These are phyloP conservation scores for Drosophila saltans DNA, from an alignment of 1,140 invertebrate genomes.

Conservation along the genomic window DNA sequence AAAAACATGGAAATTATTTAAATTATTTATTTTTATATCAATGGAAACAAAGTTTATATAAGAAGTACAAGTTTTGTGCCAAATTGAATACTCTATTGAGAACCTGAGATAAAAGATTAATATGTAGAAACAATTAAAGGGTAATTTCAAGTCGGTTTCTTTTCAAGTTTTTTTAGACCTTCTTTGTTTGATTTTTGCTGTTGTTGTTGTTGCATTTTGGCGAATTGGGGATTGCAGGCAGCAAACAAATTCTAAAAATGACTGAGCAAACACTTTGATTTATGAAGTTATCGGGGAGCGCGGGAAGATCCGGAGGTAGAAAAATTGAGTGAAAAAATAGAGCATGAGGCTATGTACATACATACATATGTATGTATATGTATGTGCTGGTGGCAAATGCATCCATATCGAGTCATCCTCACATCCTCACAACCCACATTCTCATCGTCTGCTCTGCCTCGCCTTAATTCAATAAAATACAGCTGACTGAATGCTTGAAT, in stretches of 20 bases:
- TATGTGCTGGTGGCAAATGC: slow-evolving; percentile 22
- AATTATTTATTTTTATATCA: no score
- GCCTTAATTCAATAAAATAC: slow-evolving; percentile 79
- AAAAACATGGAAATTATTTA: no score
- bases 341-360: neutral
- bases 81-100: no score
- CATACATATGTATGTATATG: no score
- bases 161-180: neutral
- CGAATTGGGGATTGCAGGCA: slow-evolving; percentile 21
- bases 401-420: slow-evolving; percentile 33
- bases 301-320: neutral
- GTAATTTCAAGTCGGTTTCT: neutral
- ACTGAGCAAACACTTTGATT: slow-evolving; percentile 80
- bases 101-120: no score
- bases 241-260: slow-evolving; percentile 79
- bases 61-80: no score
- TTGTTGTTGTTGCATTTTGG: neutral
- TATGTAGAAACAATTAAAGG: neutral
- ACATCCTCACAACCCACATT: neutral
- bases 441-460: slow-evolving; percentile 22
- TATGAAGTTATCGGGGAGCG: slow-evolving; percentile 66
- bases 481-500: slow-evolving; percentile 80
- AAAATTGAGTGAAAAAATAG: neutral
- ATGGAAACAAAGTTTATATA: no score
- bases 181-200: neutral